phyloP scores from a whole-genome alignment of 2,113 vertebrate genomes.

The Dipodomys ordii region DNA sequence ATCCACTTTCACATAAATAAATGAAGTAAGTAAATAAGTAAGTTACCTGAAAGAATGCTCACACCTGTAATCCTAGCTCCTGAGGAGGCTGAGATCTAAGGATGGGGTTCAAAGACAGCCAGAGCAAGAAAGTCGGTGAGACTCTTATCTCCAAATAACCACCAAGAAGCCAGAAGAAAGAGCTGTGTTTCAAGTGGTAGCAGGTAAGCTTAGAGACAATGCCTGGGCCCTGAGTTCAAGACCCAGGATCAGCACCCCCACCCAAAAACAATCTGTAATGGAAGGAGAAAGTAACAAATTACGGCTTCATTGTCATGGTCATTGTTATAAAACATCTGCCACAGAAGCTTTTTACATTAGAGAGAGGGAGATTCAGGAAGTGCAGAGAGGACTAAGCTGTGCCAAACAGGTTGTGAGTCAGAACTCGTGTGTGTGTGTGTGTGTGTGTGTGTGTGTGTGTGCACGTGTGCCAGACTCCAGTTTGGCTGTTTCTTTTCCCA shows the following conservation, averaged over 20 bases:
- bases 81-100: too few species aligned
- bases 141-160: too few species aligned
- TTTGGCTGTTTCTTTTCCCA: slow-evolving; percentile 29
- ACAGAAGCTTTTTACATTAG: slow-evolving; percentile 26
- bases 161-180: too few species aligned
- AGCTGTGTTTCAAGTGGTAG: too few species aligned
- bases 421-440: not conserved
- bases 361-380: slow-evolving; percentile 64
- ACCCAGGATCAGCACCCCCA: too few species aligned
- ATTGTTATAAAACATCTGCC: slow-evolving; percentile 75
- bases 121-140: too few species aligned
- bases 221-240: too few species aligned
- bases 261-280: not conserved
- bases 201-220: too few species aligned
- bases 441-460: not conserved
- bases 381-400: not conserved
- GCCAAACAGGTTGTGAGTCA: slow-evolving; percentile 79
- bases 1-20: not conserved
- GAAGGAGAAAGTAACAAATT: slow-evolving; percentile 40
- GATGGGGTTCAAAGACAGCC: too few species aligned
- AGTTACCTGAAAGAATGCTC: not conserved
- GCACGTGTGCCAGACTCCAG: not conserved
- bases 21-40: not conserved
- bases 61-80: too few species aligned
- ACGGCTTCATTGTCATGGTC: slow-evolving; percentile 2